Conservation (phyloP, 2,113 vertebrate genomes). For the Polyodon spathula region DNA sequence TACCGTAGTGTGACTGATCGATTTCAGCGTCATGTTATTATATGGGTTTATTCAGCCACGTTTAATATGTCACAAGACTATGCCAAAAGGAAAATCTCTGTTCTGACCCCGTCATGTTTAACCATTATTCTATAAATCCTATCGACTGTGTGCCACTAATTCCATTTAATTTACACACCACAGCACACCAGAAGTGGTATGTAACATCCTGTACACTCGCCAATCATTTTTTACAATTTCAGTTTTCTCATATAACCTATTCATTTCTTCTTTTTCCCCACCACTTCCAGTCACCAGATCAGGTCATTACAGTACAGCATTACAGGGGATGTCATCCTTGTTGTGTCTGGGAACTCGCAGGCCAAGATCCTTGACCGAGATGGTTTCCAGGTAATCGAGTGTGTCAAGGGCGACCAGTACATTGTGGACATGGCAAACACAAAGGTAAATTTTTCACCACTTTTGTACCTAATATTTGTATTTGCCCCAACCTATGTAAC, state of each 20-base stretch:
- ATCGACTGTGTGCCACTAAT: too few species aligned
- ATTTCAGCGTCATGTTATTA: too few species aligned
- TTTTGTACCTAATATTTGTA: too few species aligned
- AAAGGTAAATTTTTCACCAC: slow-evolving; percentile 58
- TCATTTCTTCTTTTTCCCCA: slow-evolving; percentile 13
- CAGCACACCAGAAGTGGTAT: too few species aligned
- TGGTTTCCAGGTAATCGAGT: slow-evolving; percentile 95
- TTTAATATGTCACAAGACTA: too few species aligned
- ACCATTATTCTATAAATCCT: too few species aligned
- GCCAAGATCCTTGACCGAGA: slow-evolving; percentile 94
- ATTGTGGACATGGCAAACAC: slow-evolving; percentile 97
- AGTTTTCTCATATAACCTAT: slow-evolving; percentile 24
- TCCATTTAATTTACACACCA: too few species aligned
- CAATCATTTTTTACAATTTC: slow-evolving; percentile 48
- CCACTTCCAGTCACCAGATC: slow-evolving; percentile 77
- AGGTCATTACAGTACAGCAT: slow-evolving; percentile 84
- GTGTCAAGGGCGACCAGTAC: slow-evolving; percentile 93
- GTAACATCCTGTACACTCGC: background rate
- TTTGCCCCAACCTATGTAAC: too few species aligned
- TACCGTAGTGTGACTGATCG: too few species aligned
- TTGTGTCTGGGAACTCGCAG: slow-evolving; percentile 88
- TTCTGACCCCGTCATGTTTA: too few species aligned
- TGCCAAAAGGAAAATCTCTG: too few species aligned
- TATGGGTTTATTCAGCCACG: too few species aligned
- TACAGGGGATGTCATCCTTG: slow-evolving; percentile 89